These are phyloP conservation scores for Puntigrus tetrazona DNA, from an alignment of 2,113 vertebrate species.

Conservation along the genomic window DNA sequence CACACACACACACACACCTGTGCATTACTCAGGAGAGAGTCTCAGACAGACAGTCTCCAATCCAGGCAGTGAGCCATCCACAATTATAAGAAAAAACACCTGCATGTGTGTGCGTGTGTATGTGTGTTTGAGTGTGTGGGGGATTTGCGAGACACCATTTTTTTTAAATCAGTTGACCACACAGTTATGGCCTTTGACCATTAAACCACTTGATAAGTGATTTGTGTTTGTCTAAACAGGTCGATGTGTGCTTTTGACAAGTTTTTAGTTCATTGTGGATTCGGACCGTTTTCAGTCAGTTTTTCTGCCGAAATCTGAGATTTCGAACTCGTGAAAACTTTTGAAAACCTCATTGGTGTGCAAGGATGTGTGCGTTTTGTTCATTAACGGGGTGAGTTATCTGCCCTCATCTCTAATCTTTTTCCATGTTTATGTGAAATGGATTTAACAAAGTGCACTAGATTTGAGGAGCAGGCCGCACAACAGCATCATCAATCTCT, in stretches of 20 bases:
- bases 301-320: neutral
- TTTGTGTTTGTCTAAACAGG: neutral
- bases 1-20: slow-evolving; percentile 39
- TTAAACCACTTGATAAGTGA: neutral
- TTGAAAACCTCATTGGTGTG: neutral
- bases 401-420: neutral
- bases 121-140: neutral
- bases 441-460: neutral
- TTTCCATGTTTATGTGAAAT: neutral
- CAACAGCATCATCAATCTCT: slow-evolving; percentile 29
- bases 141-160: neutral
- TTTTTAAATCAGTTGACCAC: slow-evolving; percentile 7
- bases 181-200: neutral
- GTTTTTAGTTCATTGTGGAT: neutral
- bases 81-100: slow-evolving; percentile 46
- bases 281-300: neutral
- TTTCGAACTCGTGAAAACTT: neutral
- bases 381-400: slow-evolving; percentile 1
- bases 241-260: neutral
- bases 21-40: slow-evolving; percentile 26
- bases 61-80: slow-evolving; percentile 45
- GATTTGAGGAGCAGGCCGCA: neutral
- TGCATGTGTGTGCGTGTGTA: neutral
- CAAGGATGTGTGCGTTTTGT: slow-evolving; percentile 5
- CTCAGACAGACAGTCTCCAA: slow-evolving; percentile 50